Evolutionary conservation across 2,113 vertebrate species (phyloP), one percentile per base, ranked within the genome.

Genomic region (Upupa epops): DNA sequence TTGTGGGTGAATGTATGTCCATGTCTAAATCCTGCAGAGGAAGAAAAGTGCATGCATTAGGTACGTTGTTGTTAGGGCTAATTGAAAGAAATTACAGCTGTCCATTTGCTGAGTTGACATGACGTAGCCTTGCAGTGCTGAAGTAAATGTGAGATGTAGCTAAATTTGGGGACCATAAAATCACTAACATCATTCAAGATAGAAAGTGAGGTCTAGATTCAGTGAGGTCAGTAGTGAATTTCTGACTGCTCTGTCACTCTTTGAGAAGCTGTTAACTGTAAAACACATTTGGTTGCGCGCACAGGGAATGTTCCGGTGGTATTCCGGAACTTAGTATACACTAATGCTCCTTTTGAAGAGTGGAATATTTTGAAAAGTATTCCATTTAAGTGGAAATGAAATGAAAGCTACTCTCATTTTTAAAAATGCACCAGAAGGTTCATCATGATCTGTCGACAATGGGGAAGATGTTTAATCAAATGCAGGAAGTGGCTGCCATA

Each of bases 21-120:
- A 40, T 59, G 16, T 21, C 40, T 36, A 31, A 75, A 69, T 45
- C 55, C 49, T 56, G 8, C 36, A 61, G 22, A 24, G 8, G 22
- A 64, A 59, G 46, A 37, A n/a, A 74, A 52, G 14, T 29, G 18
- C 6, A 5, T 42, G 12, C 13, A 19, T 54, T 6, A 26, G 34
- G 26, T 26, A 17, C 0, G 0, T 49, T 37, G 17, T 21, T 52
- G 11, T 55, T 84, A 42, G 6, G 9, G 51, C n/a, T 48, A 1
- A 45, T 56, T 88, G 59, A 24, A 70, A 78, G 40, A 59, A 83
- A 40, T 32, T 0, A 8, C 31, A 59, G 8, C 11, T 73, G 28
- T 64, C 17, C 25, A 80, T 83, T 46, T 21, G 16, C 22, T 51
- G n/a, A 32, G 11, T 55, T 71, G 11, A 29, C 55, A 68, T 61